Evolutionary conservation across 92 coral and sea anemone species (phyloP).

Genomic region (Epizoanthus rinbou): DNA sequence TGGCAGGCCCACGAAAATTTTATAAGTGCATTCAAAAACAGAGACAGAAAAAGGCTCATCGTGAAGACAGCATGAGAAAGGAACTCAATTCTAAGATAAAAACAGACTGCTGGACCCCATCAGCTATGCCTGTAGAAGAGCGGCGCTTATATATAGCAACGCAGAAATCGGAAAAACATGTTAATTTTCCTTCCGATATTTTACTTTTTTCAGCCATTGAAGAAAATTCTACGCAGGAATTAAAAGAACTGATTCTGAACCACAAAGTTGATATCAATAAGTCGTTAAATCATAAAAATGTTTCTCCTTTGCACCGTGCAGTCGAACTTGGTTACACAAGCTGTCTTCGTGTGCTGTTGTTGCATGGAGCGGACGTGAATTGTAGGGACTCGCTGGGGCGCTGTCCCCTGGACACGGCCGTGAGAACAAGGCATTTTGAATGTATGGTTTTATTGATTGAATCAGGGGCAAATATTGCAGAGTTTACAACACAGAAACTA

Average conservation of each 20-base stretch:
- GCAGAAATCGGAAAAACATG: constrained; percentile 24
- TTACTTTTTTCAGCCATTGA: constrained; percentile 60
- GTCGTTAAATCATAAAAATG: constrained; percentile 38
- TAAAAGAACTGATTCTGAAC: constrained; percentile 46
- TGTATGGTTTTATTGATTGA: constrained; percentile 72
- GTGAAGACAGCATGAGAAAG: neutral
- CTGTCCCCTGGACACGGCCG: constrained; percentile 56
- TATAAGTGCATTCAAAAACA: constrained; percentile 60
- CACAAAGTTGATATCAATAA: constrained; percentile 60
- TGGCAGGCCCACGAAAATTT: constrained; percentile 56
- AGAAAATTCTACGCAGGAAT: constrained; percentile 55
- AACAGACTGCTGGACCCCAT: too few species aligned
- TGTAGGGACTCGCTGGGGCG: constrained; percentile 45
- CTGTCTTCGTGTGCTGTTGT: constrained; percentile 61
- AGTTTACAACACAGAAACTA: constrained; percentile 61
- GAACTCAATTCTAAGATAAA: too few species aligned
- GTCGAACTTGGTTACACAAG: constrained; percentile 62
- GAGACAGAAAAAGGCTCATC: constrained; percentile 24
- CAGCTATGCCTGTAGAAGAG: too few species aligned
- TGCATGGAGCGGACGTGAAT: constrained; percentile 65
- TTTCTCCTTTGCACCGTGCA: constrained; percentile 73
- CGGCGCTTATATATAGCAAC: neutral
- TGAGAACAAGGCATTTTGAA: constrained; percentile 63
- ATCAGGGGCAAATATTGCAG: constrained; percentile 69
- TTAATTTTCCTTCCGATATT: constrained; percentile 58